Conservation (phyloP, 2,797 vertebrate species). For the Hoplostethus atlanticus region DNA sequence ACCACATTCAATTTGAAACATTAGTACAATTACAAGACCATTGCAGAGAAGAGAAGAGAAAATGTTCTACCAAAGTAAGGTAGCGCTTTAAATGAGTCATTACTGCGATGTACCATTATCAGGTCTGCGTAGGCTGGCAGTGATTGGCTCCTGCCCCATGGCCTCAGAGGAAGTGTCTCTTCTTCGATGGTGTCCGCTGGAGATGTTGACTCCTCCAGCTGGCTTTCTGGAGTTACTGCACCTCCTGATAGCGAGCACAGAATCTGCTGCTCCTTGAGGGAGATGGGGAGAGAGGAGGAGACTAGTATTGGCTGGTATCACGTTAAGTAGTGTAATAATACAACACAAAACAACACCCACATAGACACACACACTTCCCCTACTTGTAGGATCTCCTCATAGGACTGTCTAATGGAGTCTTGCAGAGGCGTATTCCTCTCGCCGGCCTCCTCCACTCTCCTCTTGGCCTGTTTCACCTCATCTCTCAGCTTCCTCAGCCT, state of each 20-base stretch:
- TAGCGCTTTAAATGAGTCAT: neutral
- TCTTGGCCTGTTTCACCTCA: constrained; percentile 87
- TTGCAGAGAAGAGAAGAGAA: neutral
- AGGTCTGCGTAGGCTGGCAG: constrained; percentile 80
- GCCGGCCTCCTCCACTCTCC: constrained; percentile 71
- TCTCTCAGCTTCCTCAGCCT: constrained; percentile 88
- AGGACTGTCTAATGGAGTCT: constrained; percentile 80
- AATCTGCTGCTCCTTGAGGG: constrained; percentile 70
- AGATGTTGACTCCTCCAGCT: constrained; percentile 73
- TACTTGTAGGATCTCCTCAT: constrained; percentile 81
- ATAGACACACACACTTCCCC: neutral
- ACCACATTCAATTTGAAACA: too few relatives aligned
- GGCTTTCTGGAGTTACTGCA: constrained; percentile 75
- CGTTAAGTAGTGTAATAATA: neutral
- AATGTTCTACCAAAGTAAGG: neutral
- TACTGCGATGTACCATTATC: constrained; percentile 69
- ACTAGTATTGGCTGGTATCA: neutral
- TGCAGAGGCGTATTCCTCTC: constrained; percentile 74
- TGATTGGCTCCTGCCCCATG: constrained; percentile 82
- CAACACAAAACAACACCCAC: neutral
- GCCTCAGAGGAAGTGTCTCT: constrained; percentile 69
- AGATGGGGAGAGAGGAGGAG: neutral
- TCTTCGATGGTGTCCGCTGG: constrained; percentile 78
- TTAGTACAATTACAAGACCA: too few relatives aligned
- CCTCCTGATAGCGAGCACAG: constrained; percentile 74